Conservation (phyloP, 53 echinoderm and acorn worm genomes). For the Apostichopus leukothele region DNA sequence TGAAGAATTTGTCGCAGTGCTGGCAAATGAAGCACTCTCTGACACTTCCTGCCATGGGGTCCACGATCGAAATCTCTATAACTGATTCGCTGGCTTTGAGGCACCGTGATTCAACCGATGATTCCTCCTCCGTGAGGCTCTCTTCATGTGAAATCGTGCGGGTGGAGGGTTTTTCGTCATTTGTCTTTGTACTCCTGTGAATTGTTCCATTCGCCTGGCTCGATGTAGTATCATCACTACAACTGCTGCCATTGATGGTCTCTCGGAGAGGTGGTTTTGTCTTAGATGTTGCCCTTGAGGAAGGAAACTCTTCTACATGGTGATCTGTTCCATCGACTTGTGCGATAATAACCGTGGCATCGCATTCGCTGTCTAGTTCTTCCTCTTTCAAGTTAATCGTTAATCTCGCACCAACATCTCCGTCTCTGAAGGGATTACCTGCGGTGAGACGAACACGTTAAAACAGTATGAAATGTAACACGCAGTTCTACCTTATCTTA, state of each 20-base stretch:
- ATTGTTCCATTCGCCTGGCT: not conserved
- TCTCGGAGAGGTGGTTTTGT: not conserved
- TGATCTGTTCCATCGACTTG: not conserved
- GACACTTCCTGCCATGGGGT: not conserved
- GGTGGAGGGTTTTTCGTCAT: not conserved
- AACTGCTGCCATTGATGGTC: not conserved
- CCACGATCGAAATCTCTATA: not conserved
- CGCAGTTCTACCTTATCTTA: too few relatives aligned
- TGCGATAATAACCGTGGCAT: not conserved
- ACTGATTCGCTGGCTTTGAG: not conserved
- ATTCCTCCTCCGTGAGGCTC: too few relatives aligned
- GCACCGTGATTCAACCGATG: not conserved
- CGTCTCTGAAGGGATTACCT: not conserved
- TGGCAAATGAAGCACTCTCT: conserved; percentile 5
- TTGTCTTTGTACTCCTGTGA: not conserved
- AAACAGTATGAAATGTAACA: too few relatives aligned
- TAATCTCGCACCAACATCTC: not conserved
- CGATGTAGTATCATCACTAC: not conserved
- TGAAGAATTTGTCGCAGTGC: not conserved
- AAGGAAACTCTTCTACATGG: not conserved
- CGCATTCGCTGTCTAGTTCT: not conserved
- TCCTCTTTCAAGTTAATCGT: not conserved
- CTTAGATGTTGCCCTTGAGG: not conserved
- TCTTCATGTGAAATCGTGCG: too few relatives aligned
- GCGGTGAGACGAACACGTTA: not conserved